A percentile compares a stretch with the other conserved stretches of the same genome.
phyloP scores from a whole-genome alignment of 2,113 vertebrate species.

The Phyllostomus hastatus region DNA sequence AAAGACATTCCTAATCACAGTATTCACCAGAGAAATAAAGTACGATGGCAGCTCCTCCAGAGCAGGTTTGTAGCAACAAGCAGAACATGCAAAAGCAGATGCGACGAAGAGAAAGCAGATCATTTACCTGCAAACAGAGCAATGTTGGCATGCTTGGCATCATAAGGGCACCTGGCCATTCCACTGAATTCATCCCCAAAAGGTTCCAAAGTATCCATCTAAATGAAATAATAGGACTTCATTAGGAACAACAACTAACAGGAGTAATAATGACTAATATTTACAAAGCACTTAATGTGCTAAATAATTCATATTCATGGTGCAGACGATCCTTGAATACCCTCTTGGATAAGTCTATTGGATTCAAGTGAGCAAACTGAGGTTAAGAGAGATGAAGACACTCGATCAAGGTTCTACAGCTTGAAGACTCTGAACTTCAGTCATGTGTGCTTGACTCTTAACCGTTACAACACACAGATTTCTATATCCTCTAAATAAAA shows the following conservation, averaged over 20 bases:
- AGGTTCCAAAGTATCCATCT: constrained; percentile 94
- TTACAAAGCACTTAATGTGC: neutral
- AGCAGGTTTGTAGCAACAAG: neutral
- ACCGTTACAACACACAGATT: neutral
- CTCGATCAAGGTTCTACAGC: neutral
- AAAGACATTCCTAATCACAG: constrained; percentile 30
- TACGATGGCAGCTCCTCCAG: neutral
- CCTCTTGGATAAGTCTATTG: neutral
- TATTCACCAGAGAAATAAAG: constrained; percentile 36
- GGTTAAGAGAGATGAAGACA: neutral
- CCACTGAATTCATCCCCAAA: constrained; percentile 96
- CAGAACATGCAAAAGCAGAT: neutral
- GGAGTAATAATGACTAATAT: neutral
- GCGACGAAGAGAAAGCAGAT: neutral
- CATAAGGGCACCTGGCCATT: constrained; percentile 98
- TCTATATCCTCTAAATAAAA: neutral
- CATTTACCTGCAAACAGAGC: constrained; percentile 95
- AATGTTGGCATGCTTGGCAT: constrained; percentile 97
- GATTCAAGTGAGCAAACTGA: constrained; percentile 10
- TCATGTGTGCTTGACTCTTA: neutral
- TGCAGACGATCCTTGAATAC: neutral
- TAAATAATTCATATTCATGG: neutral
- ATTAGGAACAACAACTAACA: constrained; percentile 55
- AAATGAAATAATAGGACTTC: constrained; percentile 64
- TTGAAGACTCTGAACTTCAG: neutral